These are phyloP conservation scores for Phrynosoma platyrhinos DNA, from an alignment of 2,113 vertebrate species.

Conservation along the genomic window DNA sequence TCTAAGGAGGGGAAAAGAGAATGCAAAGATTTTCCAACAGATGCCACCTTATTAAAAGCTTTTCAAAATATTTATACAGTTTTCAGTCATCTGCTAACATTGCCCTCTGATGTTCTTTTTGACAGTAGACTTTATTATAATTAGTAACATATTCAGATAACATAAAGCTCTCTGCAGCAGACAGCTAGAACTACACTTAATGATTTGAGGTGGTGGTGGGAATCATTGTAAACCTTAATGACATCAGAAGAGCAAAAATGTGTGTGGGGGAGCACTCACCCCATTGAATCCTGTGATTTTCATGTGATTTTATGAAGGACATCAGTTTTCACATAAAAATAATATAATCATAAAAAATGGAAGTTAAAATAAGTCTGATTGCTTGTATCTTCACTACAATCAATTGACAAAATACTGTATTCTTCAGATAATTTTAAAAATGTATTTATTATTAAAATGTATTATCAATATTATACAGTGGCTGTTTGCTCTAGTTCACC, in stretches of 20 bases:
- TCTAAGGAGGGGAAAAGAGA: no score
- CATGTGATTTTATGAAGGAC: not conserved
- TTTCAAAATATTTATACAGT: slow-evolving; percentile 46
- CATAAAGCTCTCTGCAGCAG: not conserved
- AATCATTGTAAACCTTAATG: no score
- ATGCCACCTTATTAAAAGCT: slow-evolving; percentile 33
- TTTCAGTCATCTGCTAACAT: slow-evolving; percentile 49
- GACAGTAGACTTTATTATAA: not conserved
- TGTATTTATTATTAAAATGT: not conserved
- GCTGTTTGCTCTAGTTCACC: not conserved
- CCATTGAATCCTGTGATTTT: not conserved
- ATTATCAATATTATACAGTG: not conserved
- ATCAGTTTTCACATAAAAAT: not conserved
- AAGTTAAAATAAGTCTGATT: not conserved
- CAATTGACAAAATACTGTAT: not conserved
- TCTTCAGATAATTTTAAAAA: not conserved
- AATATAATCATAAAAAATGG: not conserved
- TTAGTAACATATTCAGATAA: not conserved
- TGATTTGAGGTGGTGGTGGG: no score
- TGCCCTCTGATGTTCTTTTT: slow-evolving; percentile 45
- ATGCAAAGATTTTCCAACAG: no score
- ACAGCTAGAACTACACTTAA: not conserved
- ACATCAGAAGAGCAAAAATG: no score
- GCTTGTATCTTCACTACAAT: no score
- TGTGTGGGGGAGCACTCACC: no score